Base-by-base conservation (phyloP, 2,797 vertebrate species). In the Pipistrellus nathusii region DNA sequence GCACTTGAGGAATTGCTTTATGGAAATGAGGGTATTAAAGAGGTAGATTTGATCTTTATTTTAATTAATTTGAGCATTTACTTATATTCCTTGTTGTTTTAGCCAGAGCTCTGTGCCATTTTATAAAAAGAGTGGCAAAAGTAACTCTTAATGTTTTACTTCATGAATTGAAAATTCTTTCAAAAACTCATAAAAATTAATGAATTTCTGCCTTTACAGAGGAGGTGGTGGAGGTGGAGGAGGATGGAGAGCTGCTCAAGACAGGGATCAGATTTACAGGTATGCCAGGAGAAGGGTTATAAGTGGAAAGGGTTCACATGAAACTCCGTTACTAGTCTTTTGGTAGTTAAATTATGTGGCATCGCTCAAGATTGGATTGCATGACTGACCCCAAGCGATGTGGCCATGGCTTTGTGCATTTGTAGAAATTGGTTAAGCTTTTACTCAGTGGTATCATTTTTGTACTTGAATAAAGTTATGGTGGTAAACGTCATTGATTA, bases 221-320 rank as follows among this genome's bases (percentile, higher is more conserved):
- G 98, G 98, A 46, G 98, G 98, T 3, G 98, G 98, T 1, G 97
- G 98, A 0, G 98, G 98, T 0, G 98, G 98, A 25, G 98, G 98
- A 96, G 98, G 98, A 89, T 98, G 98, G 98, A 98, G 98, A 98
- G 98, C 97, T 96, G 98, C 98, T 92, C 98, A 98, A 96, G 98
- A 98, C 95, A 97, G 98, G 85, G 98, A 98, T 98, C 98, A 98
- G 84, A 98, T 98, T 94, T 98, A 98, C 95, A 98, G 98, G 98
- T 98, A 97, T 12, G 83, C 59, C 3, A 68, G 75, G 76, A 88
- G n/a, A 82, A 82, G 7, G 30, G 81, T 68, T 85, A 85, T 8
- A 23, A 82, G 12, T 64, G 90, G 30, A 89, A 72, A 68, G 48
- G 20, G 6, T 30, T 94, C 30, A 81, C n/a, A 11, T 68, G 69